Conservation (phyloP, 2,888 invertebrate species). For the Fragum whitleyi region DNA sequence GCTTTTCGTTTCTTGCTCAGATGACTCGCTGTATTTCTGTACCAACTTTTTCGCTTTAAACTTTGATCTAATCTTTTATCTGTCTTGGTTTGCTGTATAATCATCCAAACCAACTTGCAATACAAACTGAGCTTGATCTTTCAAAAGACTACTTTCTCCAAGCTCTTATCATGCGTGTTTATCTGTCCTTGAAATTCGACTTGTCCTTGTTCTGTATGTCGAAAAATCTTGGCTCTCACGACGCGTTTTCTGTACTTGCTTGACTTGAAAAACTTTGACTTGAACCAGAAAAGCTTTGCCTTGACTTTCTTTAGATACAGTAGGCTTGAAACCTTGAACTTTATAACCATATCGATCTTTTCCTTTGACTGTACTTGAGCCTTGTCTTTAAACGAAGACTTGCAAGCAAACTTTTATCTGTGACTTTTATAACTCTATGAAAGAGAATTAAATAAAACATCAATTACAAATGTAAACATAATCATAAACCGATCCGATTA, state of each 20-base stretch:
- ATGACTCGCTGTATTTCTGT: neutral
- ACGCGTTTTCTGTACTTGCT: slow-evolving; percentile 3
- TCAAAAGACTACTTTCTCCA: neutral
- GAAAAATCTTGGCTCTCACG: neutral
- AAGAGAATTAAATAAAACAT: slow-evolving; percentile 24
- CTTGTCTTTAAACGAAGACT: slow-evolving; percentile 32
- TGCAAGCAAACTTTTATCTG: slow-evolving; percentile 31
- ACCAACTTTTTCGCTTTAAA: neutral
- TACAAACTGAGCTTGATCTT: neutral
- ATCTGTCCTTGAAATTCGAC: slow-evolving; percentile 2
- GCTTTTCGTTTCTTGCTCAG: too few relatives aligned
- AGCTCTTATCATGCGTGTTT: neutral
- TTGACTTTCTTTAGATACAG: slow-evolving; percentile 3
- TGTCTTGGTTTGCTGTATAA: slow-evolving; percentile 4
- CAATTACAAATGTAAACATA: neutral
- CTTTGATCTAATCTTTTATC: slow-evolving; percentile 16
- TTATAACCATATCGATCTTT: slow-evolving; percentile 18
- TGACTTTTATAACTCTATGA: slow-evolving; percentile 43
- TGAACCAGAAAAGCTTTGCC: slow-evolving; percentile 15
- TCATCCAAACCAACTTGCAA: neutral
- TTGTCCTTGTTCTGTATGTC: neutral
- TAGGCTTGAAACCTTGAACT: slow-evolving; percentile 7
- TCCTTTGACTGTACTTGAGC: slow-evolving; percentile 43
- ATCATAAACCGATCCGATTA: neutral
- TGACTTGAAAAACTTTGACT: slow-evolving; percentile 13